phyloP scores from a whole-genome alignment of 2,888 invertebrate species.

The Shargacucullia verbasci region DNA sequence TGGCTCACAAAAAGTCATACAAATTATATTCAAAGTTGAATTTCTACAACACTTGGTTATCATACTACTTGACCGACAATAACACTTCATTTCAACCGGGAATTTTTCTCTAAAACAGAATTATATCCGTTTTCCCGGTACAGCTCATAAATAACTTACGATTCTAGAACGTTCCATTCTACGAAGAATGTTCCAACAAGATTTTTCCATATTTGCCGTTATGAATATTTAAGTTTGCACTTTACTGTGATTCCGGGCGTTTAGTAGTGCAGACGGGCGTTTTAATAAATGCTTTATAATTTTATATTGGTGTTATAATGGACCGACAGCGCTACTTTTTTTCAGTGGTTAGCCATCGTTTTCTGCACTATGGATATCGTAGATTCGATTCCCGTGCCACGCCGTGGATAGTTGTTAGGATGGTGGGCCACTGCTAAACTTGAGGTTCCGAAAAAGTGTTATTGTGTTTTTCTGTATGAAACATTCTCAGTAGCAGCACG shows the following conservation, averaged over 20 bases:
- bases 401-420: too few relatives aligned
- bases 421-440: too few relatives aligned
- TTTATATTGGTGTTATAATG: too few relatives aligned
- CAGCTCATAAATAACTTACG: constrained; percentile 45
- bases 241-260: constrained; percentile 56
- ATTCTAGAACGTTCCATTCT: constrained; percentile 35
- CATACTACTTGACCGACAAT: neutral
- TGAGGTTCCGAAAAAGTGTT: too few relatives aligned
- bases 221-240: constrained; percentile 75
- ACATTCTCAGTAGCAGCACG: too few relatives aligned
- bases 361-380: too few relatives aligned
- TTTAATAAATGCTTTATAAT: constrained; percentile 6
- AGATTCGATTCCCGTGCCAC: too few relatives aligned
- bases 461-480: too few relatives aligned
- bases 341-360: too few relatives aligned
- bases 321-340: too few relatives aligned
- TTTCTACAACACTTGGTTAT: neutral
- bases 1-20: neutral
- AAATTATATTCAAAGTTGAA: neutral
- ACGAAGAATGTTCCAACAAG: constrained; percentile 57
- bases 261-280: constrained; percentile 31
- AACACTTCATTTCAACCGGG: constrained; percentile 16
- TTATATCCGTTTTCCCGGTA: constrained; percentile 18
- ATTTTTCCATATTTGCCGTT: constrained; percentile 75
- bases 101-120: constrained; percentile 25